These are phyloP conservation scores for Ganaspis sp. DNA, from an alignment of 1,140 invertebrate species.

Conservation along the genomic window DNA sequence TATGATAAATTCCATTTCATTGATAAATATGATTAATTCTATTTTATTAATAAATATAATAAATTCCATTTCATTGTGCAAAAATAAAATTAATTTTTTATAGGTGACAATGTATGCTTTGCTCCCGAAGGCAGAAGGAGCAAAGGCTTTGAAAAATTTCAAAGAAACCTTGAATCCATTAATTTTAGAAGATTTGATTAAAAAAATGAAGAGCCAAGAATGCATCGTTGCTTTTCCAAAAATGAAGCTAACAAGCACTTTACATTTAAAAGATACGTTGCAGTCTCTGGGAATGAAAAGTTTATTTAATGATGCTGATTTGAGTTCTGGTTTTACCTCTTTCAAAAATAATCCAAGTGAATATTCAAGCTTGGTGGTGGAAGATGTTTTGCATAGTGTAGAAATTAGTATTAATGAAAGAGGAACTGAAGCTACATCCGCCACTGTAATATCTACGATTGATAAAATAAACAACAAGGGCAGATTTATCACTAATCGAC, in stretches of 20 bases:
- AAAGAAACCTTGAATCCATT: conserved; percentile 75
- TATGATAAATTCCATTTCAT: too few species aligned
- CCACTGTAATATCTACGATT: conserved; percentile 77
- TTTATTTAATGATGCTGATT: conserved; percentile 78
- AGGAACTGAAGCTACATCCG: conserved; percentile 84
- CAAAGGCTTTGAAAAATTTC: conserved; percentile 72
- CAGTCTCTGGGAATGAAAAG: conserved; percentile 77
- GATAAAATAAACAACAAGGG: conserved; percentile 76
- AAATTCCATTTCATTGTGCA: conserved; percentile 23
- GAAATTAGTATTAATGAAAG: conserved; percentile 82
- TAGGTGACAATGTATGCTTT: conserved; percentile 83
- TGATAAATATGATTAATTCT: too few species aligned
- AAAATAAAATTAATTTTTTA: too few species aligned
- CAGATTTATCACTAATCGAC: conserved; percentile 82
- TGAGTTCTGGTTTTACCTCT: conserved; percentile 80
- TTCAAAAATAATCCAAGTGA: conserved; percentile 62
- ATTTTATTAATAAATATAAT: not conserved
- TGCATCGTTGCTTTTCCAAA: conserved; percentile 81
- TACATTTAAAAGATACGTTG: conserved; percentile 77
- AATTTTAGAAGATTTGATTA: conserved; percentile 77
- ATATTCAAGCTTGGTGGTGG: conserved; percentile 79
- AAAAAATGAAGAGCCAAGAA: conserved; percentile 70
- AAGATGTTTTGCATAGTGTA: conserved; percentile 81
- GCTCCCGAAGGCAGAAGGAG: conserved; percentile 78
- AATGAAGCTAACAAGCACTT: conserved; percentile 80